phyloP scores from a whole-genome alignment of 1,140 invertebrate species.

The Sipha flava region DNA sequence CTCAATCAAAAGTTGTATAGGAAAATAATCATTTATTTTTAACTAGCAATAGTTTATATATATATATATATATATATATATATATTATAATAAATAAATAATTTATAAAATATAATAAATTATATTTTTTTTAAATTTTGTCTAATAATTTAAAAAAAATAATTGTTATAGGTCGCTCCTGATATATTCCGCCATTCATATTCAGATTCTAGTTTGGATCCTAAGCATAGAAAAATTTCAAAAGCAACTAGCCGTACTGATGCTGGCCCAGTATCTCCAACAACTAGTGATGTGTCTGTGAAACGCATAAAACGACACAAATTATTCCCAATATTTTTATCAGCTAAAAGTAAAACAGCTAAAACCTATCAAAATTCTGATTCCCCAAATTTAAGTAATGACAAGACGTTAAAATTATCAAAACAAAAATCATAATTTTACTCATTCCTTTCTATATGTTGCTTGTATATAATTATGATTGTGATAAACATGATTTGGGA shows the following conservation, averaged over 20 bases:
- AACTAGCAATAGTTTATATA: too few relatives aligned
- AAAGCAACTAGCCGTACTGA: not conserved
- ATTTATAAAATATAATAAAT: too few relatives aligned
- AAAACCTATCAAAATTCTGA: not conserved
- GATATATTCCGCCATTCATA: not conserved
- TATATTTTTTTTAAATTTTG: too few relatives aligned
- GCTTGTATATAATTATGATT: slow-evolving; percentile 16
- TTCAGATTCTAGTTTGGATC: slow-evolving; percentile 25
- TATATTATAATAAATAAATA: too few relatives aligned
- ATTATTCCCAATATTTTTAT: slow-evolving; percentile 28
- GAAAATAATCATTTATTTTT: too few relatives aligned
- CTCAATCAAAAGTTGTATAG: too few relatives aligned
- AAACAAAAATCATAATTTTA: slow-evolving; percentile 22
- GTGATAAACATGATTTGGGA: slow-evolving; percentile 25
- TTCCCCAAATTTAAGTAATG: not conserved
- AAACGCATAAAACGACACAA: slow-evolving; percentile 25
- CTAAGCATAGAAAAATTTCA: slow-evolving; percentile 13
- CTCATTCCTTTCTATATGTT: not conserved
- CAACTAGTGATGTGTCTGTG: not conserved
- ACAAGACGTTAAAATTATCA: not conserved
- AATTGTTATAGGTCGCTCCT: not conserved
- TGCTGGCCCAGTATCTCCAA: not conserved
- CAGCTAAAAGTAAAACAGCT: slow-evolving; percentile 19
- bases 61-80: too few relatives aligned
- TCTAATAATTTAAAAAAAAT: too few relatives aligned